Percentiles rank a stretch among this genome's conserved stretches.
phyloP scores from a whole-genome alignment of 2,888 invertebrate species.

The Noctua janthina region DNA sequence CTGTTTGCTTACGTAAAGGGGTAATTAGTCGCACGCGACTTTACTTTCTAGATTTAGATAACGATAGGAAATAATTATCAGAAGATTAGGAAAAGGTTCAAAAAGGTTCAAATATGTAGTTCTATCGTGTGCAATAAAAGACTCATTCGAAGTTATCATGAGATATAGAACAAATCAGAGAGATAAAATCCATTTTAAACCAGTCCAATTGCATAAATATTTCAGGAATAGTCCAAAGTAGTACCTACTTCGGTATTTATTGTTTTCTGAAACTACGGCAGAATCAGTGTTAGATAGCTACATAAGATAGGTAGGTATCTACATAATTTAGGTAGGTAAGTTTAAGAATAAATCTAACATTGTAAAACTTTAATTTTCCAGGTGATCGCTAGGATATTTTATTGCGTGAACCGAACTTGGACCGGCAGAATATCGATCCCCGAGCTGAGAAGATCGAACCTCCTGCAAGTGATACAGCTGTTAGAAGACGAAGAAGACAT shows the following conservation, averaged over 20 bases:
- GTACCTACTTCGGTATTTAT: not conserved
- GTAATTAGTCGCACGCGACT: slow-evolving; percentile 29
- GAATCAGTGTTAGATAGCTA: not conserved
- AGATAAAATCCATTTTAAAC: not conserved
- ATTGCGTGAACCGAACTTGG: slow-evolving; percentile 99
- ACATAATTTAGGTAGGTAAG: not conserved
- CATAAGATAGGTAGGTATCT: not conserved
- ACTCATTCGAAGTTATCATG: not conserved
- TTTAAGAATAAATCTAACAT: not conserved
- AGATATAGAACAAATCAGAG: not conserved
- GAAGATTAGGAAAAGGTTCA: not conserved
- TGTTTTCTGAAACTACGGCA: not conserved
- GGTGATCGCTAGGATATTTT: slow-evolving; percentile 99
- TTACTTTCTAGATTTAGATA: slow-evolving; percentile 10
- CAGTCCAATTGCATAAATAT: not conserved
- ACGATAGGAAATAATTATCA: not conserved
- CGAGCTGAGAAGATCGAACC: slow-evolving; percentile 97
- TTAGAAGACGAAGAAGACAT: slow-evolving; percentile 99
- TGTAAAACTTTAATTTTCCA: slow-evolving; percentile 78
- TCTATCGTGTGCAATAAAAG: not conserved
- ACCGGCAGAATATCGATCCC: slow-evolving; percentile 96
- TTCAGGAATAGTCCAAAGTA: not conserved
- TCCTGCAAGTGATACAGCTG: slow-evolving; percentile 94
- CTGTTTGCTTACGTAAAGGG: not conserved
- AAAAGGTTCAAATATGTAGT: not conserved